Conservation (phyloP, 1,140 invertebrate genomes). For the Drosophila hydei region DNA sequence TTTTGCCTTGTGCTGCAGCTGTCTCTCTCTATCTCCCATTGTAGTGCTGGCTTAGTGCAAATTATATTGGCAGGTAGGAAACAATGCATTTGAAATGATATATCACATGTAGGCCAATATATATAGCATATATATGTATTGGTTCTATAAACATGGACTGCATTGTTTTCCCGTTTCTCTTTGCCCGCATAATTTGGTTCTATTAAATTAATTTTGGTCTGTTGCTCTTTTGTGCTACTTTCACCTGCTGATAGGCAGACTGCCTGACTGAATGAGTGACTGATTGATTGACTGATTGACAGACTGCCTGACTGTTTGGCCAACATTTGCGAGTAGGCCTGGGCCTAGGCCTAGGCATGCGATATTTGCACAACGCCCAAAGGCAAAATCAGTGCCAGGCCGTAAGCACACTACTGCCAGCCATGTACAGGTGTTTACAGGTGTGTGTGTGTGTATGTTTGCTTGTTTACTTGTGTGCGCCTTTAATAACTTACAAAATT, state of each 20-base stretch:
- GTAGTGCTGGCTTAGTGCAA: slow-evolving; percentile 22
- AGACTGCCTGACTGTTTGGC: slow-evolving; percentile 19
- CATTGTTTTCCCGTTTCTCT: slow-evolving; percentile 11
- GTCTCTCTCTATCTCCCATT: not conserved
- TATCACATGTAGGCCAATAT: slow-evolving; percentile 24
- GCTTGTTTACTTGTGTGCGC: slow-evolving; percentile 16
- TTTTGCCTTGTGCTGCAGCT: not conserved
- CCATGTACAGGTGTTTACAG: not conserved
- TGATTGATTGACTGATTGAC: slow-evolving; percentile 9
- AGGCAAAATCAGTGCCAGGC: slow-evolving; percentile 44
- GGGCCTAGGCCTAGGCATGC: slow-evolving; percentile 43
- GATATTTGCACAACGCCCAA: slow-evolving; percentile 53
- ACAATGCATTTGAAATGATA: slow-evolving; percentile 44
- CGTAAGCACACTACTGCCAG: not conserved
- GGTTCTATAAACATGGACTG: slow-evolving; percentile 11
- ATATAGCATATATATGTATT: not conserved
- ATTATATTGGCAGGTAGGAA: slow-evolving; percentile 38
- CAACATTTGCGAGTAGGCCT: slow-evolving; percentile 2
- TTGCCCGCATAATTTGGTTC: slow-evolving; percentile 57
- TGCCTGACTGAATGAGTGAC: slow-evolving; percentile 30
- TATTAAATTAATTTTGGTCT: slow-evolving; percentile 77
- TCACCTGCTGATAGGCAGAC: slow-evolving; percentile 33
- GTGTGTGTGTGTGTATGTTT: slow-evolving; percentile 5
- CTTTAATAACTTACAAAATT: slow-evolving; percentile 67
- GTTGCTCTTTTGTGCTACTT: slow-evolving; percentile 74